Conservation (phyloP, 1,140 invertebrate species). For the Drosophila cardini region DNA sequence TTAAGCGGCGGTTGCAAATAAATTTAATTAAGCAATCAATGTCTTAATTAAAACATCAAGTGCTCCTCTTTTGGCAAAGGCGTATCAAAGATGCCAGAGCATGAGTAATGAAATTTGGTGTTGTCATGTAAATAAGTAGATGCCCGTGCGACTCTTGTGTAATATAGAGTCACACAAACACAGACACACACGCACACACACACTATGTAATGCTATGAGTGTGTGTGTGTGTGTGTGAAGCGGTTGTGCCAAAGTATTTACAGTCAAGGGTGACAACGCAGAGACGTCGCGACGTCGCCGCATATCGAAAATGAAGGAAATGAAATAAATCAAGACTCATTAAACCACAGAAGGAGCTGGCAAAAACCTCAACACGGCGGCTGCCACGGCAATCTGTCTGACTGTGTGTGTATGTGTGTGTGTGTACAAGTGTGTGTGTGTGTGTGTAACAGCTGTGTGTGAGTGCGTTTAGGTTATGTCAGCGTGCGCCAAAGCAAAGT, state of each 20-base stretch:
- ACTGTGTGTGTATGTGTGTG: slow-evolving; percentile 16
- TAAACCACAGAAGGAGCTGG: slow-evolving; percentile 61
- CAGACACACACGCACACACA: neutral
- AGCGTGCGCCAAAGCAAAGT: slow-evolving; percentile 65
- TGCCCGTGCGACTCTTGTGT: slow-evolving; percentile 15
- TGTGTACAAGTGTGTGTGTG: slow-evolving; percentile 15
- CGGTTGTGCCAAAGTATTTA: slow-evolving; percentile 14
- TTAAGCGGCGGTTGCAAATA: slow-evolving; percentile 43
- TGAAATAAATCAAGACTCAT: slow-evolving; percentile 82
- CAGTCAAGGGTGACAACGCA: slow-evolving; percentile 38
- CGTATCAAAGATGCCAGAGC: slow-evolving; percentile 33
- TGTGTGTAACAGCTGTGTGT: slow-evolving; percentile 26
- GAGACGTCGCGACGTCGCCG: slow-evolving; percentile 25
- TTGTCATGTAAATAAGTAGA: slow-evolving; percentile 61
- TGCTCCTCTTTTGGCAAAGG: slow-evolving; percentile 11
- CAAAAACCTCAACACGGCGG: slow-evolving; percentile 42
- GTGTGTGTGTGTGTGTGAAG: slow-evolving; percentile 11
- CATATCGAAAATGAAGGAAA: slow-evolving; percentile 69
- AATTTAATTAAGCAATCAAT: slow-evolving; percentile 74
- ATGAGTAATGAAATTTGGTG: slow-evolving; percentile 61
- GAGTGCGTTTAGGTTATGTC: slow-evolving; percentile 55
- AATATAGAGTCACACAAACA: slow-evolving; percentile 15
- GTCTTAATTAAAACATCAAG: slow-evolving; percentile 58
- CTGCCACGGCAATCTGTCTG: slow-evolving; percentile 42
- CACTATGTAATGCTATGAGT: neutral